phyloP scores from a whole-genome alignment of 2,888 invertebrate species.

The Idaea straminata region DNA sequence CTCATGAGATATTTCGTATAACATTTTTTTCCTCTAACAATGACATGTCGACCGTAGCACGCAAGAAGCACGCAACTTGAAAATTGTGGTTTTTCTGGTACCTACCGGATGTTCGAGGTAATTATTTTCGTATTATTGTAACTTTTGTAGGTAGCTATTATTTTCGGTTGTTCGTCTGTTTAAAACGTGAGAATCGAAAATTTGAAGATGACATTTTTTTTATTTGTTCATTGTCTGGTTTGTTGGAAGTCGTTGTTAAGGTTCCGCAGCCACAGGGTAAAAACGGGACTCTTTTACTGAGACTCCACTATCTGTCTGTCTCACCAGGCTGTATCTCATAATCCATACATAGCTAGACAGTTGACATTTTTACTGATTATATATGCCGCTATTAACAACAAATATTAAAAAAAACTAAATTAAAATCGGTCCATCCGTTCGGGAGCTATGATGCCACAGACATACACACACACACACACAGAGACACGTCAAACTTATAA shows the following conservation, averaged over 20 bases:
- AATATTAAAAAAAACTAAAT: too few species aligned
- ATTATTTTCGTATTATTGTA: constrained; percentile 73
- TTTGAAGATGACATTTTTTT: constrained; percentile 35
- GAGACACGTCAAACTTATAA: too few species aligned
- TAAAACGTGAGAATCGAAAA: constrained; percentile 37
- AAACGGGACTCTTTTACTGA: background rate
- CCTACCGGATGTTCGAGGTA: constrained; percentile 63
- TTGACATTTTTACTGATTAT: too few species aligned
- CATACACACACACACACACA: too few species aligned
- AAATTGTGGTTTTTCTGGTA: constrained; percentile 66
- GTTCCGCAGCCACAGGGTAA: background rate
- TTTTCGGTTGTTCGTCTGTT: constrained; percentile 44
- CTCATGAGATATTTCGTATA: background rate
- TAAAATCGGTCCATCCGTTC: too few species aligned
- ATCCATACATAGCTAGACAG: too few species aligned
- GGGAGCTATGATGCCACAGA: too few species aligned
- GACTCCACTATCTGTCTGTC: background rate
- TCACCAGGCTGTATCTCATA: background rate
- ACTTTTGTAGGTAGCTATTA: constrained; percentile 46
- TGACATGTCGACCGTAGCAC: background rate
- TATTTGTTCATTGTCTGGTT: constrained; percentile 10
- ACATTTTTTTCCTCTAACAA: background rate
- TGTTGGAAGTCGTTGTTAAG: background rate
- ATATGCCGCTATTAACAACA: too few species aligned
- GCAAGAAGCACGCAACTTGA: constrained; percentile 55